Evolutionary conservation across 2,113 vertebrate genomes (phyloP).

Genomic region (Pelecanus crispus): DNA sequence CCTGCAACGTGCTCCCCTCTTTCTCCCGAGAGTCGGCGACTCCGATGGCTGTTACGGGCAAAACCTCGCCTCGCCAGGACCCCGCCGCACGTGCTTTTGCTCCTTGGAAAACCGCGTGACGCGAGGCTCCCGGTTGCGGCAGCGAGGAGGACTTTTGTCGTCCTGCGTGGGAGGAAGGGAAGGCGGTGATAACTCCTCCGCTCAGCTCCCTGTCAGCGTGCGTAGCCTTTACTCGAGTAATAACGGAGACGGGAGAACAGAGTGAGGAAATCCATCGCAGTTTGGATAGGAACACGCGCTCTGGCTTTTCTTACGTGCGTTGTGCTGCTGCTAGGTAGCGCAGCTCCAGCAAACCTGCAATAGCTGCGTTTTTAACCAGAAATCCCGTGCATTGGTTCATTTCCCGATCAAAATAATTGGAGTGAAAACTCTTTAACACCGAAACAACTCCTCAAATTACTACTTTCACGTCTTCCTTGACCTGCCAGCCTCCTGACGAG

Average conservation of each 20-base stretch:
- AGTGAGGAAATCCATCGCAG: background rate
- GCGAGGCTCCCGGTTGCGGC: background rate
- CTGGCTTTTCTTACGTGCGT: background rate
- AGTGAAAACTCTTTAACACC: background rate
- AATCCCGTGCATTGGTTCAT: background rate
- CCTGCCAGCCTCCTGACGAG: background rate
- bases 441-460: fast-evolving
- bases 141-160: background rate
- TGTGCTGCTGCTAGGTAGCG: background rate
- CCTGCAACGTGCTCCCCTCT: background rate
- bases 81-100: background rate
- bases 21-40: background rate
- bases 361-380: background rate
- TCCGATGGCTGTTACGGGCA: background rate
- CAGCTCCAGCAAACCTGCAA: background rate
- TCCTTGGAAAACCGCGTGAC: background rate
- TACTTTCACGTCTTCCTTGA: background rate
- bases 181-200: background rate
- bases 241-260: background rate
- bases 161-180: background rate
- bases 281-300: background rate
- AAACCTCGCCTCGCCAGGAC: too few relatives aligned
- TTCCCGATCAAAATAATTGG: background rate
- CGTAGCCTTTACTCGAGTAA: background rate
- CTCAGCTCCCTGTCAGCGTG: background rate